phyloP scores from a whole-genome alignment of 2,113 vertebrate genomes.

The Phodopus roborovskii region DNA sequence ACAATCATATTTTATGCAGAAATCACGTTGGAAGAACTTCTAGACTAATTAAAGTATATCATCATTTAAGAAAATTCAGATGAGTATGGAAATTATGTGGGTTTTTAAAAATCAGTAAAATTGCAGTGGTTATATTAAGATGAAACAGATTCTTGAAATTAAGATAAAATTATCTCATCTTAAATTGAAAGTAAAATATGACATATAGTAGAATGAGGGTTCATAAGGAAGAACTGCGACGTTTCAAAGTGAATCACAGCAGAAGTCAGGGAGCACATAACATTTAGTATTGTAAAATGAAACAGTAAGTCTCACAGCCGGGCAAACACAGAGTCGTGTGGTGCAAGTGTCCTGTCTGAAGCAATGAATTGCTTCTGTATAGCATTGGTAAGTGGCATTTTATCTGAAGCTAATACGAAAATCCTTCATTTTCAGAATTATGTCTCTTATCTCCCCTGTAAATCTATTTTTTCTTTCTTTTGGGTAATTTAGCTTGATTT shows the following conservation, averaged over 20 bases:
- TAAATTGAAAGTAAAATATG: slow-evolving; percentile 50
- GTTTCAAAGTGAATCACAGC: slow-evolving; percentile 49
- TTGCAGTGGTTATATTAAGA: slow-evolving; percentile 58
- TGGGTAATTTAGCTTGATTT: slow-evolving; percentile 57
- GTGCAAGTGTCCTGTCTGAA: slow-evolving; percentile 42
- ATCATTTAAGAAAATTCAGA: slow-evolving; percentile 52
- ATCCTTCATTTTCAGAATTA: slow-evolving; percentile 1
- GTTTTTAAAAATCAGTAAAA: slow-evolving; percentile 76
- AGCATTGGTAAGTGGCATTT: slow-evolving; percentile 23
- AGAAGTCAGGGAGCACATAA: slow-evolving; percentile 63
- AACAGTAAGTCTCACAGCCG: slow-evolving; percentile 45
- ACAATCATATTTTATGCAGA: slow-evolving; percentile 56
- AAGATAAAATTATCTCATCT: slow-evolving; percentile 66
- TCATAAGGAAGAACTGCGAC: slow-evolving; percentile 45
- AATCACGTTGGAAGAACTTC: slow-evolving; percentile 50
- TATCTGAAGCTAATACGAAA: slow-evolving; percentile 64
- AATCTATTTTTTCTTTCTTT: slow-evolving; percentile 5
- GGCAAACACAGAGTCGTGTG: slow-evolving; percentile 37
- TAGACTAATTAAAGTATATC: slow-evolving; percentile 65
- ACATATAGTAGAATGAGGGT: slow-evolving; percentile 37
- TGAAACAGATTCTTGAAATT: slow-evolving; percentile 72
- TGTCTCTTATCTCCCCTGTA: slow-evolving; percentile 36
- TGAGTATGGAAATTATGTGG: slow-evolving; percentile 66
- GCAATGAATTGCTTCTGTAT: slow-evolving; percentile 49
- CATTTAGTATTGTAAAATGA: slow-evolving; percentile 64